A percentile compares a stretch with the other conserved stretches of the same genome.
phyloP scores from a whole-genome alignment of 2,888 invertebrate species.

The Hartigia nigra region DNA sequence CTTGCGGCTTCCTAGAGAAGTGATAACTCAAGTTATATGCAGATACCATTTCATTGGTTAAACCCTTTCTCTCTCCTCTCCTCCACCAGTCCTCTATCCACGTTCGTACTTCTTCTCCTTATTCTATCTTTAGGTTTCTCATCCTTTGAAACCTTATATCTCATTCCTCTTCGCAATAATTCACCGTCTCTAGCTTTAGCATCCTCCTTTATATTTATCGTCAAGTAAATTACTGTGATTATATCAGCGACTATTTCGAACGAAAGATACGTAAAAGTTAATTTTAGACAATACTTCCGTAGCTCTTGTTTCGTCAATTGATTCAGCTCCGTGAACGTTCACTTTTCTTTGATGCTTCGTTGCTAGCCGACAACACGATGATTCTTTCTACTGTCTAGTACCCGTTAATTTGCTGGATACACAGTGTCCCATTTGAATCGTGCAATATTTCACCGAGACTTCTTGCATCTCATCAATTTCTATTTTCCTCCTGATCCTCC shows the following conservation, averaged over 20 bases:
- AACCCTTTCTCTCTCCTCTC: neutral
- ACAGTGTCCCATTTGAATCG: too few relatives aligned
- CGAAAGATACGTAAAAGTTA: neutral
- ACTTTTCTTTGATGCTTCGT: too few relatives aligned
- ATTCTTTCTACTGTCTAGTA: too few relatives aligned
- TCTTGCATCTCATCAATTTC: too few relatives aligned
- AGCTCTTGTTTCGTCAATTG: too few relatives aligned
- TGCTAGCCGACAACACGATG: too few relatives aligned
- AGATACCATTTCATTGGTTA: conserved; percentile 37
- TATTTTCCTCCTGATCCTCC: too few relatives aligned
- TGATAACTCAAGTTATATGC: conserved; percentile 56
- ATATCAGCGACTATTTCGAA: neutral
- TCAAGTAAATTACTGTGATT: neutral
- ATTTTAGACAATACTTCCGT: neutral
- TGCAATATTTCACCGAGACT: too few relatives aligned
- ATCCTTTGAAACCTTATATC: neutral
- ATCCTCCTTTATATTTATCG: neutral
- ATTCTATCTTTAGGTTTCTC: neutral
- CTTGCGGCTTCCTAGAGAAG: conserved; percentile 32
- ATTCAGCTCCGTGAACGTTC: too few relatives aligned
- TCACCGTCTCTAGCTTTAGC: neutral
- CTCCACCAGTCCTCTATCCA: too few relatives aligned
- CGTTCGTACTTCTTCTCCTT: too few relatives aligned
- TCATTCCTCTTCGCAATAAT: neutral
- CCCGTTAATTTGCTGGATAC: too few relatives aligned